phyloP scores from a whole-genome alignment of 2,113 vertebrate species.

The Sisor rabdophorus region DNA sequence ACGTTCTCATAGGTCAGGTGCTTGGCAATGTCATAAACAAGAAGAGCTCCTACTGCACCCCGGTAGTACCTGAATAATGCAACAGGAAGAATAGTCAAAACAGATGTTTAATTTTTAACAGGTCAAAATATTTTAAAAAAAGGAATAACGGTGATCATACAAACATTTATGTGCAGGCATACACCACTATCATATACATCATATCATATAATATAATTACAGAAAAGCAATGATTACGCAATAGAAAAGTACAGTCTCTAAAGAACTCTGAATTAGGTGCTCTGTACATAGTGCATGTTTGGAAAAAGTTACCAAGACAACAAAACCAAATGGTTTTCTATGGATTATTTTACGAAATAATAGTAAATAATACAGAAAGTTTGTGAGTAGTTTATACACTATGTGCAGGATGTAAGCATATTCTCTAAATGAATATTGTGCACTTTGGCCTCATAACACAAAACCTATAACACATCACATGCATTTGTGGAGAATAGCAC shows the following conservation, averaged over 20 bases:
- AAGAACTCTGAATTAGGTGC: not conserved
- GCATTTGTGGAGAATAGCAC: not conserved
- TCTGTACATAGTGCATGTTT: not conserved
- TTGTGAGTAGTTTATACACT: not conserved
- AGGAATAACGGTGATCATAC: not conserved
- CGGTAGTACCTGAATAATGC: constrained; percentile 80
- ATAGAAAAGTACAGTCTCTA: not conserved
- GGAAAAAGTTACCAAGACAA: not conserved
- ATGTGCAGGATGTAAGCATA: not conserved
- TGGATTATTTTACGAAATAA: not conserved
- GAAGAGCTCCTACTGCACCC: constrained; percentile 85
- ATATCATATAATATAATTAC: not conserved
- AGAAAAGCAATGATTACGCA: not conserved
- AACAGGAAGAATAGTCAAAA: not conserved
- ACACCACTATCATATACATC: not conserved
- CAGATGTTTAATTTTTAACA: not conserved
- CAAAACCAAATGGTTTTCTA: not conserved
- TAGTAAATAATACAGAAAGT: not conserved
- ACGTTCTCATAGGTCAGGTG: constrained; percentile 94
- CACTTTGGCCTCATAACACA: not conserved
- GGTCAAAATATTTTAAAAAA: not conserved
- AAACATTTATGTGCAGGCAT: not conserved
- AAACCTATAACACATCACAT: not conserved
- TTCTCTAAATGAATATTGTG: too few species aligned
- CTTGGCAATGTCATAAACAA: constrained; percentile 96